phyloP scores from a whole-genome alignment of 2,888 invertebrate genomes.

The Alloplasta piceator region DNA sequence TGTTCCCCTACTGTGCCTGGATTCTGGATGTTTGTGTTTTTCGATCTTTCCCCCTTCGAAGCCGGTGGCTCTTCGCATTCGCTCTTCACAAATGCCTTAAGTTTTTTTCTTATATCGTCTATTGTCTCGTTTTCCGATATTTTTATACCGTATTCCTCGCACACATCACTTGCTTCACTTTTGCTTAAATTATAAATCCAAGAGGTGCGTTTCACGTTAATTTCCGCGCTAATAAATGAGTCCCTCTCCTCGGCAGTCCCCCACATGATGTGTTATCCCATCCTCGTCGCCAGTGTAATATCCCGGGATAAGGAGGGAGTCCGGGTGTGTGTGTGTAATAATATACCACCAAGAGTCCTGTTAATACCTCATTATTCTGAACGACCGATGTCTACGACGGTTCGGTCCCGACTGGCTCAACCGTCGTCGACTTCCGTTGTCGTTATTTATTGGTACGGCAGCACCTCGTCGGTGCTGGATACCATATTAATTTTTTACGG shows the following conservation, averaged over 20 bases:
- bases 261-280: slow-evolving; percentile 13
- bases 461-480: no score
- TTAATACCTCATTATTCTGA: no score
- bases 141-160: background rate
- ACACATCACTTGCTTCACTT: background rate
- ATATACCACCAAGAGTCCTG: no score
- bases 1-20: background rate
- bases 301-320: slow-evolving; percentile 58
- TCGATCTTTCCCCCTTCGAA: background rate
- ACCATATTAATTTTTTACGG: no score
- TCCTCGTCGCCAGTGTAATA: slow-evolving; percentile 24
- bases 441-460: no score
- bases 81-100: slow-evolving; percentile 16
- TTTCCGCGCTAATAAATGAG: slow-evolving; percentile 1
- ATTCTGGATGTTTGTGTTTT: background rate
- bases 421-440: no score
- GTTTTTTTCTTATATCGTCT: background rate
- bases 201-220: background rate
- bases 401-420: no score
- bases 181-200: slow-evolving; percentile 12
- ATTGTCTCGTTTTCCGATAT: background rate
- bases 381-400: no score
- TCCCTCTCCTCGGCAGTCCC: background rate
- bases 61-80: no score
- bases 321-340: no score